These are phyloP conservation scores for Ploceus nigricollis DNA, from an alignment of 2,113 vertebrate species.

Conservation along the genomic window DNA sequence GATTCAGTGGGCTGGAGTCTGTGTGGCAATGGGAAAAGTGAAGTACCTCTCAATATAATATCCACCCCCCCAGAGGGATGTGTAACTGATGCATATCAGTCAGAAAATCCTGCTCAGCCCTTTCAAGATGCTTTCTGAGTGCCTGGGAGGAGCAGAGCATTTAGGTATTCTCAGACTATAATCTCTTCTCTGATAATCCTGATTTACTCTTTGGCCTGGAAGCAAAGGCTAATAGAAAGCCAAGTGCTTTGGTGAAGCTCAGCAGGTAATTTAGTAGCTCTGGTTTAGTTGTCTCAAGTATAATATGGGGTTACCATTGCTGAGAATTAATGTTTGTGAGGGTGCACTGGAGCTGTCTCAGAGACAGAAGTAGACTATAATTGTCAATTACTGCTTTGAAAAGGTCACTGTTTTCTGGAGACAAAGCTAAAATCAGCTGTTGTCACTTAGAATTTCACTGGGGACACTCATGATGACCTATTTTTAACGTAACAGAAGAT, in stretches of 20 bases:
- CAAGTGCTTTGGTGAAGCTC: not conserved
- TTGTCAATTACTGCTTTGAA: not conserved
- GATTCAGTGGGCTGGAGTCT: not conserved
- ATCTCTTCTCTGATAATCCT: conserved; percentile 35
- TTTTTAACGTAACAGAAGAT: conserved; percentile 69
- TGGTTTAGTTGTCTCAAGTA: not conserved
- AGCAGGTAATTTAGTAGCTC: not conserved
- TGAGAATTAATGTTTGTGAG: not conserved
- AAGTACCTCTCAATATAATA: not conserved
- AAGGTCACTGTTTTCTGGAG: conserved; percentile 15
- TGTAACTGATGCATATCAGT: conserved; percentile 3
- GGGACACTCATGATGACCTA: conserved; percentile 50
- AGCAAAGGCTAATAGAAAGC: conserved; percentile 35
- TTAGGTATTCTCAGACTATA: conserved; percentile 10
- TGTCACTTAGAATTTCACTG: conserved; percentile 37
- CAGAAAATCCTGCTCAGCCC: conserved; percentile 29
- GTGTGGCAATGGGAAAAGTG: not conserved
- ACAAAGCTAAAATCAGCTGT: conserved; percentile 21
- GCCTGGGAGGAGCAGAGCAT: not conserved
- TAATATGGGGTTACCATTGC: not conserved
- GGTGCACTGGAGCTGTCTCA: not conserved
- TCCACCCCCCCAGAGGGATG: not conserved
- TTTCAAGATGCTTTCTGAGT: not conserved
- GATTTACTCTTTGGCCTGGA: conserved; percentile 13
- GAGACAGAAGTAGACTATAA: not conserved